Conservation (phyloP, 2,888 invertebrate species). For the Eulithis testata region DNA sequence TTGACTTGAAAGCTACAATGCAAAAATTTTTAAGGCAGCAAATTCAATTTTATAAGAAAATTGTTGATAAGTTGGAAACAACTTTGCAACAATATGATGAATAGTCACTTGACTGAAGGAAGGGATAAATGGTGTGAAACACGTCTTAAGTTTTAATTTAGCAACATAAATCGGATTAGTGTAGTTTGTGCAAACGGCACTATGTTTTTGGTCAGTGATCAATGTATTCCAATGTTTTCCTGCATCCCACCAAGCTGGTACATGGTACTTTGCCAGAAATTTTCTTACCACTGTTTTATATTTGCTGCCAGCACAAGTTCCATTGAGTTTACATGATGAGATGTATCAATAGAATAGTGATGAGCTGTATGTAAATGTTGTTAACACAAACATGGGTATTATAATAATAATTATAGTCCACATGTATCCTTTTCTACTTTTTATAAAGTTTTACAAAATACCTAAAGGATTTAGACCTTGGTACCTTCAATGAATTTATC, state of each 20-base stretch:
- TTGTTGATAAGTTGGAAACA: constrained; percentile 88
- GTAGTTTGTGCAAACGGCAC: constrained; percentile 23
- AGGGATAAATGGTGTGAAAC: constrained; percentile 40
- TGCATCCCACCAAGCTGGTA: constrained; percentile 36
- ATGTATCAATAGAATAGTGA: constrained; percentile 3
- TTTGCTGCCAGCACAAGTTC: constrained; percentile 25
- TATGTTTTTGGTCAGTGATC: constrained; percentile 30
- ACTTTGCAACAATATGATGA: constrained; percentile 81
- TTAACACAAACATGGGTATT: constrained; percentile 9
- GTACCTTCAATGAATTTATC: constrained; percentile 62
- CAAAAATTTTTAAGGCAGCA: constrained; percentile 94
- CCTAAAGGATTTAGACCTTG: constrained; percentile 66
- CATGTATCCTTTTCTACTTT: constrained; percentile 32
- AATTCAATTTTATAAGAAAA: constrained; percentile 95
- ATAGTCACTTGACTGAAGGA: constrained; percentile 50
- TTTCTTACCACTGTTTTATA: constrained; percentile 10
- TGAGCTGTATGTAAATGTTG: constrained; percentile 13
- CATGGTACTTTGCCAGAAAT: constrained; percentile 18
- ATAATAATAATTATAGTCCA: constrained; percentile 14
- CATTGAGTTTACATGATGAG: constrained; percentile 7
- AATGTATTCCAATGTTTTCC: constrained; percentile 34
- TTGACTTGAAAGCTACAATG: constrained; percentile 94
- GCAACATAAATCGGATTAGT: constrained; percentile 21
- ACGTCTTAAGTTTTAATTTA: constrained; percentile 16
- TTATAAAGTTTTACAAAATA: constrained; percentile 46